phyloP scores from a whole-genome alignment of 2,888 invertebrate species.

The Meliscaeva auricollis region DNA sequence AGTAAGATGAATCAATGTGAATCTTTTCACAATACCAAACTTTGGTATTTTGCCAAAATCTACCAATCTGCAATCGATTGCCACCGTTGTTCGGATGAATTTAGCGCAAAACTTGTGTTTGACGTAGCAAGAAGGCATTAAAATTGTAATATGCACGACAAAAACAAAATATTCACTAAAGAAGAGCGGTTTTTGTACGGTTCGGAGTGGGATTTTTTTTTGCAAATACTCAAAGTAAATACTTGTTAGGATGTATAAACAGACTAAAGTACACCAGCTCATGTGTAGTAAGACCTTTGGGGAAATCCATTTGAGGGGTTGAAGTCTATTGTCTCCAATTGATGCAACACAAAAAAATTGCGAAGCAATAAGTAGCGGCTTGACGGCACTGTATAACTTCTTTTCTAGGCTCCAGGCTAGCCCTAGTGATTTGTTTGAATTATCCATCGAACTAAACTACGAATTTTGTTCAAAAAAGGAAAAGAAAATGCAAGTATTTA shows the following conservation, averaged over 20 bases:
- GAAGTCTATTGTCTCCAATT: slow-evolving; percentile 62
- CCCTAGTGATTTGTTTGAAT: slow-evolving; percentile 22
- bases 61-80: slow-evolving; percentile 76
- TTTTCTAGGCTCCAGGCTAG: slow-evolving; percentile 56
- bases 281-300: slow-evolving; percentile 64
- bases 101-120: slow-evolving; percentile 59
- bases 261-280: slow-evolving; percentile 70
- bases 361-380: slow-evolving; percentile 70
- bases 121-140: slow-evolving; percentile 58
- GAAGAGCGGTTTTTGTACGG: slow-evolving; percentile 77
- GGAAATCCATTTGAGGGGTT: slow-evolving; percentile 1
- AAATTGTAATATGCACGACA: slow-evolving; percentile 72
- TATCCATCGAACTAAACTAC: slow-evolving; percentile 33
- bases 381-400: slow-evolving; percentile 66
- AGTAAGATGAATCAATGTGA: slow-evolving; percentile 69
- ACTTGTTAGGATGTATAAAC: slow-evolving; percentile 30
- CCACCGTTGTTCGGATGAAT: slow-evolving; percentile 61
- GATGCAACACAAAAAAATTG: slow-evolving; percentile 77
- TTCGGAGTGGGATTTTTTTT: slow-evolving; percentile 70
- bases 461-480: background rate
- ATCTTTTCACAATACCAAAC: slow-evolving; percentile 44
- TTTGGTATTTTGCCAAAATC: slow-evolving; percentile 43
- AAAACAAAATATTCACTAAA: slow-evolving; percentile 77
- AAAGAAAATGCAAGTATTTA: background rate
- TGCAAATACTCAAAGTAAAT: slow-evolving; percentile 53